phyloP scores from a whole-genome alignment of 2,113 vertebrate genomes.

The Canis aureus region DNA sequence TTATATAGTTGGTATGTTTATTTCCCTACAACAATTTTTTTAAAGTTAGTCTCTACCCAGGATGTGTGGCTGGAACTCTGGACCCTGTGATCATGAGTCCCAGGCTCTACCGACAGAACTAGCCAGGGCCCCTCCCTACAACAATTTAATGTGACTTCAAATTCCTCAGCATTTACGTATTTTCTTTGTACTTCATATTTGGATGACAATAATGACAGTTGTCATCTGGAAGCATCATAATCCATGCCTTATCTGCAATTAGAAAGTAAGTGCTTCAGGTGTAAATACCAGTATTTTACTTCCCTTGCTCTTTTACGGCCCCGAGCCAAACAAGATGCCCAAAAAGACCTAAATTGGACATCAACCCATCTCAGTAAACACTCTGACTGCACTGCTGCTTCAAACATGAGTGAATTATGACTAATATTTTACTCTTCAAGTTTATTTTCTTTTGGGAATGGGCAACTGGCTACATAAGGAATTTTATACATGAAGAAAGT shows the following conservation, averaged over 20 bases:
- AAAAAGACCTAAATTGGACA: not conserved
- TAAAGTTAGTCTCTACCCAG: not conserved
- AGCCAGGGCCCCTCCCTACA: not conserved
- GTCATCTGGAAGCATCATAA: not conserved
- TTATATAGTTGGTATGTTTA: not conserved
- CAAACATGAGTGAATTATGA: not conserved
- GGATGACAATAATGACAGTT: not conserved
- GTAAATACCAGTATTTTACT: not conserved
- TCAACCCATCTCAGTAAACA: not conserved
- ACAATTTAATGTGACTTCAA: not conserved
- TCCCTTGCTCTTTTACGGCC: not conserved
- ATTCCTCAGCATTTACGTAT: not conserved
- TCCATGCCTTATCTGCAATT: not conserved
- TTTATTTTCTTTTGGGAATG: not conserved
- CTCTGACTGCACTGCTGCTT: not conserved
- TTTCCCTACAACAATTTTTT: not conserved
- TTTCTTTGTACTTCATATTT: not conserved
- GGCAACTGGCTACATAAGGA: not conserved
- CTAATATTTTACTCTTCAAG: not conserved
- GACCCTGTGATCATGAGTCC: not conserved
- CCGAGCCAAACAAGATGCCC: not conserved
- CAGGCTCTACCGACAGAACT: not conserved
- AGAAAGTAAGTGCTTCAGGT: not conserved
- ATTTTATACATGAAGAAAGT: conserved; percentile 24
- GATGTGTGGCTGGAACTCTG: not conserved